Base-by-base conservation (phyloP, 2,113 vertebrate species). In the Merops nubicus region DNA sequence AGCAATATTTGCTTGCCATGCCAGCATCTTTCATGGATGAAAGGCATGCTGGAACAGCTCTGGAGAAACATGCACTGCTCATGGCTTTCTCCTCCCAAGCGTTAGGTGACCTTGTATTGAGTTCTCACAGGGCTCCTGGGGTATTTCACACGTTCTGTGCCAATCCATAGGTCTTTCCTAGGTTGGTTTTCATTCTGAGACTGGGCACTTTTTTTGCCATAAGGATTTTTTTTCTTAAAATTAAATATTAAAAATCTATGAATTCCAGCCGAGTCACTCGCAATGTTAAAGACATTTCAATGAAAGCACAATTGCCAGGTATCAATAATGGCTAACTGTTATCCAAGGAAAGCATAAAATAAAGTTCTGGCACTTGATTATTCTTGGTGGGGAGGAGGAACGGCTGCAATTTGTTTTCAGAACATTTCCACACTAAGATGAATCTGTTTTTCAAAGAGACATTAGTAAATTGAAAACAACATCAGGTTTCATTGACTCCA, bases 1-100 rank as follows among this genome's bases (percentile, higher is more conserved):
- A 93, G 80, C 84, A 96, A 96, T 92, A 96, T 97, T 96, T 93
- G 63, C 56, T 96, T 25, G 9, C 89, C 67, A 84, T 88, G 91
- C 92, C 93, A 97, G 86, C n/a, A 0, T 75, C 14, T n/a, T 75
- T 82, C 56, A 28, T 3, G 6, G 73, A 36, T 2, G 8, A 40
- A 47, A 85, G 54, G 62, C 75, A 28, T 43, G 43, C 78, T 88
- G 48, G 62, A 60, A 78, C 9, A 56, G 67, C 38, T 63, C 42
- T 38, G 51, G 68, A 77, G 34, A 62, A 65, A 70, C 34, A 40
- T 0, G 2, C 1, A 1, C 63, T 40, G 9, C 26, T 43, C 8
- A 11, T 38, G 62, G 14, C 69, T 95, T 77, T 76, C 54, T 92
- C 62, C 57, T 86, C 62, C n/a, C 38, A 65, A 4, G 38, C 2